Evolutionary conservation across 2,888 invertebrate species (phyloP).

Genomic region (Drosophila anomalipes): DNA sequence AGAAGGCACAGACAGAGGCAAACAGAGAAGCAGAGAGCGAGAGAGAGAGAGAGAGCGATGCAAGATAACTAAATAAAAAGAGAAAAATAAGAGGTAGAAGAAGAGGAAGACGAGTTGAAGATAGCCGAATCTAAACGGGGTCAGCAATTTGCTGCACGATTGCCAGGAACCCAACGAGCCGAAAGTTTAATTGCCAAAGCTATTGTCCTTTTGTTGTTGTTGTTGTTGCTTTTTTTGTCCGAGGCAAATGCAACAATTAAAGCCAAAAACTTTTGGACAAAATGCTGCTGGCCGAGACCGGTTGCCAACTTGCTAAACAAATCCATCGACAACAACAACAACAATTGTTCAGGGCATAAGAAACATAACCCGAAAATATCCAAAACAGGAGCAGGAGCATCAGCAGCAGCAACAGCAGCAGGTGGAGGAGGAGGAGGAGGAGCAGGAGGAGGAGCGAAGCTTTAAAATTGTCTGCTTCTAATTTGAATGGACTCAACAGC

Average conservation of each 20-base stretch:
- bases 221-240: slow-evolving; percentile 22
- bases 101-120: slow-evolving; percentile 30
- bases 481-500: slow-evolving; percentile 84
- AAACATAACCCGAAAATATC: slow-evolving; percentile 29
- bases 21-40: slow-evolving; percentile 7
- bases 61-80: slow-evolving; percentile 34
- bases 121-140: slow-evolving; percentile 70
- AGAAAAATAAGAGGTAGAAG: neutral
- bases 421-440: neutral
- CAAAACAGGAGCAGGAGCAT: slow-evolving; percentile 5
- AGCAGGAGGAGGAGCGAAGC: slow-evolving; percentile 39
- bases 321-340: slow-evolving; percentile 65
- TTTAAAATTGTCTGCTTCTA: slow-evolving; percentile 71
- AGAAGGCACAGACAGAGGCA: slow-evolving; percentile 8
- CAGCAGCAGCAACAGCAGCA: neutral
- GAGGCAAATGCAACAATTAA: slow-evolving; percentile 75
- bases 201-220: slow-evolving; percentile 16
- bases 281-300: slow-evolving; percentile 66
- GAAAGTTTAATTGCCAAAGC: slow-evolving; percentile 73
- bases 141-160: slow-evolving; percentile 78
- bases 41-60: neutral
- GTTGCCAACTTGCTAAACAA: slow-evolving; percentile 66
- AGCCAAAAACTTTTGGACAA: slow-evolving; percentile 74
- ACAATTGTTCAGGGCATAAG: slow-evolving; percentile 47
- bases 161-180: slow-evolving; percentile 68